These are phyloP conservation scores for Ophioninae sp. DNA, from an alignment of 2,888 invertebrate species.

Conservation along the genomic window DNA sequence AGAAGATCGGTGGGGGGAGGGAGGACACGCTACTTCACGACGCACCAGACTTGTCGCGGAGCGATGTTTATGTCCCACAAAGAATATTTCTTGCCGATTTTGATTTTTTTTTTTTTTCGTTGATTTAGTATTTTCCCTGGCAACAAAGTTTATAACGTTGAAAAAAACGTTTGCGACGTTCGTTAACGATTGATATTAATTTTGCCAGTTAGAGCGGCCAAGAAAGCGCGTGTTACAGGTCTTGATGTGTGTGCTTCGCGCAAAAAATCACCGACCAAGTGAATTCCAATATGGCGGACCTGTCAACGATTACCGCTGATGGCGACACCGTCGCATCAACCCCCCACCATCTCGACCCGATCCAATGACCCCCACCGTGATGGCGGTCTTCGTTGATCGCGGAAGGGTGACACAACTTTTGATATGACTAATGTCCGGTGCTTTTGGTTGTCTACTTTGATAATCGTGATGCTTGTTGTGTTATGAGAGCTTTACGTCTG, in stretches of 20 bases:
- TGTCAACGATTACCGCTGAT: conserved; percentile 35
- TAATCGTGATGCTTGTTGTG: too few species aligned
- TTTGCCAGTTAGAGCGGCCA: neutral
- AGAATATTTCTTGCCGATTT: neutral
- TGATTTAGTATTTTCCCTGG: neutral
- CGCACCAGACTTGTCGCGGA: conserved; percentile 31
- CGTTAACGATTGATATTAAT: neutral
- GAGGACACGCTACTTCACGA: conserved; percentile 31
- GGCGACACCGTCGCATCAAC: conserved; percentile 78
- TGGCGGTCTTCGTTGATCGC: neutral
- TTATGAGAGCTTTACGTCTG: too few species aligned
- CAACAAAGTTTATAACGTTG: neutral
- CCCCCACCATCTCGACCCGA: conserved; percentile 34
- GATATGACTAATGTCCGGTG: too few species aligned
- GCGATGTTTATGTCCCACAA: conserved; percentile 28
- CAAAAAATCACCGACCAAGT: conserved; percentile 83
- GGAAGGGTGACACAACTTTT: too few species aligned
- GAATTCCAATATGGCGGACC: conserved; percentile 83
- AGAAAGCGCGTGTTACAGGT: conserved; percentile 32
- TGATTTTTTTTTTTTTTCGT: neutral
- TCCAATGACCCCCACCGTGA: neutral
- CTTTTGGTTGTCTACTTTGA: too few species aligned
- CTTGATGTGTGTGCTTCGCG: conserved; percentile 74
- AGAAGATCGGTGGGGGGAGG: neutral
- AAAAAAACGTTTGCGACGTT: neutral